phyloP scores from a whole-genome alignment of 2,797 vertebrate species.

The Takifugu rubripes region DNA sequence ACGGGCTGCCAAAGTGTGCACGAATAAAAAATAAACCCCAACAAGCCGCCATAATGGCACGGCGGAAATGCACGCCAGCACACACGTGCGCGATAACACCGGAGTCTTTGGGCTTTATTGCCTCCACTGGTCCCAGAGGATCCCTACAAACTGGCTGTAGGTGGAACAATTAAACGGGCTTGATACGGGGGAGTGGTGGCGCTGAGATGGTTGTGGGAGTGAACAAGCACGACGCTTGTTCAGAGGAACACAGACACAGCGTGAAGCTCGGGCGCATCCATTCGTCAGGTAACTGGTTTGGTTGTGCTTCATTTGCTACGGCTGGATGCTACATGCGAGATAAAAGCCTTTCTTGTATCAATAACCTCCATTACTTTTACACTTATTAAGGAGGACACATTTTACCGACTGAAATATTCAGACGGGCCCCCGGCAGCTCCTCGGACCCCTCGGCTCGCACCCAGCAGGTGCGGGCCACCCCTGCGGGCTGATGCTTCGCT shows the following conservation, averaged over 20 bases:
- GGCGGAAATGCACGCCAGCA: conserved; percentile 74
- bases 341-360: too few species aligned
- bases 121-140: conserved; percentile 62
- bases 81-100: conserved; percentile 62
- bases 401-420: too few species aligned
- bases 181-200: too few species aligned
- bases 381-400: too few species aligned
- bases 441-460: too few species aligned
- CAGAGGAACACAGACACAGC: not conserved
- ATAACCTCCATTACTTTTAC: too few species aligned
- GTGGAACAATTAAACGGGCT: conserved; percentile 37
- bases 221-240: not conserved
- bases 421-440: too few species aligned
- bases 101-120: conserved; percentile 72
- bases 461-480: not conserved
- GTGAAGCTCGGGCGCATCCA: not conserved
- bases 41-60: conserved; percentile 49
- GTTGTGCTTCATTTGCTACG: not conserved
- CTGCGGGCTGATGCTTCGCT: conserved; percentile 32
- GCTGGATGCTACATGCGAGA: too few species aligned
- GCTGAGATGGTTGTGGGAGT: conserved; percentile 26
- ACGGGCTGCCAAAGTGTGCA: conserved; percentile 48
- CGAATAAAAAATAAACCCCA: conserved; percentile 54
- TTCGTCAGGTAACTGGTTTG: not conserved
- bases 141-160: conserved; percentile 45